Conservation (phyloP, 1,140 invertebrate species). For the Conus ventricosus region DNA sequence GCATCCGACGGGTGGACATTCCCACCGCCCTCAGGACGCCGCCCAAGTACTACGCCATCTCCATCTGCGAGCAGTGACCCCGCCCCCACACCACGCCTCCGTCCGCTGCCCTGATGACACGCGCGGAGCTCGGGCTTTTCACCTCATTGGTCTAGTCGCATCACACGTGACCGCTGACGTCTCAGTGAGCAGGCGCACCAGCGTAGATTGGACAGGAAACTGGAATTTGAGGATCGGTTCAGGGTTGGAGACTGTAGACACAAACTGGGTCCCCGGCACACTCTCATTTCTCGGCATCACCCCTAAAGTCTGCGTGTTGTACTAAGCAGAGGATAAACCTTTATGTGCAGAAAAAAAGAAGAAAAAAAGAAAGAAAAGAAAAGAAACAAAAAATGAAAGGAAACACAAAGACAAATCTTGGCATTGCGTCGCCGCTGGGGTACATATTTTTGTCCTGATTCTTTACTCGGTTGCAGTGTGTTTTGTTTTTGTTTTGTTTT, state of each 20-base stretch:
- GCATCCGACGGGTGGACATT: slow-evolving; percentile 29
- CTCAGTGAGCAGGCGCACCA: background rate
- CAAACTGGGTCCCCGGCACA: too few relatives aligned
- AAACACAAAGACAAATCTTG: background rate
- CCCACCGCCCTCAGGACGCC: slow-evolving; percentile 27
- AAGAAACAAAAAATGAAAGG: too few relatives aligned
- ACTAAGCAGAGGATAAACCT: too few relatives aligned
- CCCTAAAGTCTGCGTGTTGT: too few relatives aligned
- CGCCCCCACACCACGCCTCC: background rate
- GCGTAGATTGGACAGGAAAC: background rate
- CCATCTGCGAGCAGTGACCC: slow-evolving; percentile 25
- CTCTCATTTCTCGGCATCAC: too few relatives aligned
- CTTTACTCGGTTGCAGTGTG: background rate
- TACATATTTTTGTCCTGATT: background rate
- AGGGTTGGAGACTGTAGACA: too few relatives aligned
- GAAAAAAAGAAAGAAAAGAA: too few relatives aligned
- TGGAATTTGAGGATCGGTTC: too few relatives aligned
- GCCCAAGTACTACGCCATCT: slow-evolving; percentile 42
- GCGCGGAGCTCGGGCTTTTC: too few relatives aligned
- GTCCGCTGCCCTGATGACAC: background rate
- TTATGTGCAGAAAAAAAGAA: too few relatives aligned
- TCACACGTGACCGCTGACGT: slow-evolving; percentile 1
- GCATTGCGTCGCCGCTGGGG: background rate
- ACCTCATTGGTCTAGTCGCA: slow-evolving; percentile 25
- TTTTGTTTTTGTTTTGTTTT: background rate